Conservation (phyloP, 2,888 invertebrate genomes). For the Anthrax anthrax region DNA sequence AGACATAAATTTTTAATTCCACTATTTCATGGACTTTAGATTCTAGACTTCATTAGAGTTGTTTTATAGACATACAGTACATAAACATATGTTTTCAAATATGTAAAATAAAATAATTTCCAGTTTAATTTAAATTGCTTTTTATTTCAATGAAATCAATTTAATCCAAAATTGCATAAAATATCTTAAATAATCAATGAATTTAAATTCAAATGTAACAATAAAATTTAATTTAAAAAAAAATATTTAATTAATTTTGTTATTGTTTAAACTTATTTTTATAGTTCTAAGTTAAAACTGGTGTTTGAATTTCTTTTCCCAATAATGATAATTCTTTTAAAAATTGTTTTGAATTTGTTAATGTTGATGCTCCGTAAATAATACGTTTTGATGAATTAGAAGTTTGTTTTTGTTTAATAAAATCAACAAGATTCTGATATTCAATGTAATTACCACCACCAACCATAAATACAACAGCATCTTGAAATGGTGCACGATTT, state of each 20-base stretch:
- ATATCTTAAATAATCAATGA: too few species aligned
- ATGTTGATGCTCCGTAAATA: slow-evolving; percentile 88
- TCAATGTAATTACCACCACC: slow-evolving; percentile 98
- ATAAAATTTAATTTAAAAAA: not conserved
- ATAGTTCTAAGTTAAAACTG: slow-evolving; percentile 25
- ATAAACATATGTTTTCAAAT: too few species aligned
- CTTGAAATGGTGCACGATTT: slow-evolving; percentile 59
- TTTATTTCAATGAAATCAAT: too few species aligned
- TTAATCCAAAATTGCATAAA: too few species aligned
- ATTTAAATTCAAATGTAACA: not conserved
- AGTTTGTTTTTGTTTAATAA: slow-evolving; percentile 71
- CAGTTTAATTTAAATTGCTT: too few species aligned
- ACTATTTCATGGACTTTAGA: too few species aligned
- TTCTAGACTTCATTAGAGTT: too few species aligned
- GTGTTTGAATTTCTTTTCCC: slow-evolving; percentile 50
- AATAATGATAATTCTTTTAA: slow-evolving; percentile 75
- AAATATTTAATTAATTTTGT: not conserved
- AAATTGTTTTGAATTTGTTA: slow-evolving; percentile 89
- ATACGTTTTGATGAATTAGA: slow-evolving; percentile 60
- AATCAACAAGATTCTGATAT: slow-evolving; percentile 95
- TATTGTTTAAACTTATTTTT: not conserved
- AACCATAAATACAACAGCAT: slow-evolving; percentile 80
- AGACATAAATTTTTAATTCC: too few species aligned
- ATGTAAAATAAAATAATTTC: too few species aligned
- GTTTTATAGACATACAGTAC: too few species aligned